Evolutionary conservation across 2,113 vertebrate genomes (phyloP).

Genomic region (Zosterops borbonicus): DNA sequence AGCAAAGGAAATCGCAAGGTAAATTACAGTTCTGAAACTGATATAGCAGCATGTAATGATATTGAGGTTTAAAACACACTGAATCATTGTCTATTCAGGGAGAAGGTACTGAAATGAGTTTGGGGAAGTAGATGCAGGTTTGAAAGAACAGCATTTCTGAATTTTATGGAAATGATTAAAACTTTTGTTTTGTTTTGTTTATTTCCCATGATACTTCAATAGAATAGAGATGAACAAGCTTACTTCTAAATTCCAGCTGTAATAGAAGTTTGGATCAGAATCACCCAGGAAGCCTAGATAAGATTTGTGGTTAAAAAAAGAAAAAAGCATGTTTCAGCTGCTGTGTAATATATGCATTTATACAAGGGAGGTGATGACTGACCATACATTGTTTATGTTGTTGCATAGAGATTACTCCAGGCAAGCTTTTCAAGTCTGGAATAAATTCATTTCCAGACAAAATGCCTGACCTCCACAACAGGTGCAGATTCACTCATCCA

Average conservation of each 20-base stretch:
- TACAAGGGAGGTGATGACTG: not conserved
- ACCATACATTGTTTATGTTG: not conserved
- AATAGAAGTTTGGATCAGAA: not conserved
- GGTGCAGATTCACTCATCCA: not conserved
- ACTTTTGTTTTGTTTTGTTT: not conserved
- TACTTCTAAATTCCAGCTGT: slow-evolving; percentile 16
- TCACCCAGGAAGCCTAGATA: slow-evolving; percentile 11
- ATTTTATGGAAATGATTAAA: not conserved
- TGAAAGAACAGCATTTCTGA: not conserved
- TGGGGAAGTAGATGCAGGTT: not conserved
- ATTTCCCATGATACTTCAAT: not conserved
- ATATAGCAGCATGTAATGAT: not conserved
- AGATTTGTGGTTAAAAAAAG: not conserved
- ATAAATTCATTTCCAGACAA: slow-evolving; percentile 19
- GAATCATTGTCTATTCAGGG: not conserved
- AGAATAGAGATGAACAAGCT: not conserved
- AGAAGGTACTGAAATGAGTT: not conserved
- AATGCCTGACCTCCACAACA: not conserved
- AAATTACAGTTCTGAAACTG: not conserved
- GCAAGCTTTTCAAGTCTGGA: not conserved
- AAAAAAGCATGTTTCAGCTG: not conserved
- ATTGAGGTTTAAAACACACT: not conserved
- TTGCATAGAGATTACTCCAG: slow-evolving; percentile 20
- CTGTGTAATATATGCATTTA: not conserved
- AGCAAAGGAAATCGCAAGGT: not conserved